phyloP scores from a whole-genome alignment of 2,113 vertebrate species.

The Cyrtonyx montezumae region DNA sequence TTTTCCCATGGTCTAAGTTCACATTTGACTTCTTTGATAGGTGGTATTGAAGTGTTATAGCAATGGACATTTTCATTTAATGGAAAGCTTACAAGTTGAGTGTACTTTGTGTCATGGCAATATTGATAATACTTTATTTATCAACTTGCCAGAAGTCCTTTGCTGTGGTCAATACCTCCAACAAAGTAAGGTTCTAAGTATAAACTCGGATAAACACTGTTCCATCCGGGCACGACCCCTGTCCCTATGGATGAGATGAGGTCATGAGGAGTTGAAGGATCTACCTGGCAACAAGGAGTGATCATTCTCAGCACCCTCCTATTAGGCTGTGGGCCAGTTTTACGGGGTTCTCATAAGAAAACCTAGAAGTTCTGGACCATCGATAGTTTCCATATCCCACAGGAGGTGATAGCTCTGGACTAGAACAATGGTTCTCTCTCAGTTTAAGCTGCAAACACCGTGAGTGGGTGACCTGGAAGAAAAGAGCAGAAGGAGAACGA shows the following conservation, averaged over 20 bases:
- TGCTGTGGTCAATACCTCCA: not conserved
- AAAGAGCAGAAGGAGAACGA: not conserved
- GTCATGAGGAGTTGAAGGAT: not conserved
- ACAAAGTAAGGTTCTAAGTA: not conserved
- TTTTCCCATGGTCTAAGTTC: not conserved
- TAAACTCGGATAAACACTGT: not conserved
- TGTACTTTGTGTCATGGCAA: not conserved
- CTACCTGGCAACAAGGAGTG: not conserved
- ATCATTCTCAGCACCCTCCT: not conserved
- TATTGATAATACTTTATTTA: not conserved
- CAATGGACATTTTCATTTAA: not conserved
- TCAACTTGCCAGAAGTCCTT: not conserved
- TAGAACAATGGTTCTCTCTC: not conserved
- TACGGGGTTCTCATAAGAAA: not conserved
- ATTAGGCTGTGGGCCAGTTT: not conserved
- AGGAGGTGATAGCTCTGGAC: not conserved
- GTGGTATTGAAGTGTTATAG: not conserved
- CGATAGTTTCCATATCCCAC: not conserved
- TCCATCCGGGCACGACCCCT: not conserved
- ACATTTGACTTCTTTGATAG: not conserved
- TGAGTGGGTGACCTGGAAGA: not conserved
- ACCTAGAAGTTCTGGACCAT: not conserved
- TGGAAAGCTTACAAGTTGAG: slow-evolving; percentile 6
- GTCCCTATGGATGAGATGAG: not conserved
- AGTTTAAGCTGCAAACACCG: not conserved